These are phyloP conservation scores for Oncorhynchus kisutch DNA, from an alignment of 2,113 vertebrate species.

Conservation along the genomic window DNA sequence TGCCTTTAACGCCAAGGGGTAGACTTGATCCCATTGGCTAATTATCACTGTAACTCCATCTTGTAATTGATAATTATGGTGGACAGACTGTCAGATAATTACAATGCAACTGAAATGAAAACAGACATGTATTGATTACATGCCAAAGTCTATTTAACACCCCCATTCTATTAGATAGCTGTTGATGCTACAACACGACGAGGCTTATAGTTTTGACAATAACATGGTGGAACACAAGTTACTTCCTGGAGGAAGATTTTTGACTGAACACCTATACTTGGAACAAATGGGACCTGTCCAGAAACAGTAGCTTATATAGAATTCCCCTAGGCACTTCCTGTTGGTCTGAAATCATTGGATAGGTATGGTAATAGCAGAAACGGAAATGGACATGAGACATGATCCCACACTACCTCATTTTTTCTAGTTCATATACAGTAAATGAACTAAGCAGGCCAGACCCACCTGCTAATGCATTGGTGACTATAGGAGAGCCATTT, in stretches of 20 bases:
- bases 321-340: no score
- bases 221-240: not conserved
- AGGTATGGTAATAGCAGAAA: no score
- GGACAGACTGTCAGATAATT: conserved; percentile 57
- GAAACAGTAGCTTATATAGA: no score
- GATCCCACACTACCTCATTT: no score
- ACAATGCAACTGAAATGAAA: conserved; percentile 50
- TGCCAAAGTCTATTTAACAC: conserved; percentile 15
- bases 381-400: no score
- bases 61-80: conserved; percentile 62
- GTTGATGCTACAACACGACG: not conserved
- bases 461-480: no score
- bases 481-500: no score
- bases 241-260: not conserved
- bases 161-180: not conserved
- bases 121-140: conserved; percentile 57
- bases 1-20: conserved; percentile 13
- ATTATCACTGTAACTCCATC: conserved; percentile 48
- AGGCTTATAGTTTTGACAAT: not conserved
- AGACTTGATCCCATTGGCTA: conserved; percentile 45
- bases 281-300: conserved; percentile 2
- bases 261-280: not conserved
- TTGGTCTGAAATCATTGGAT: no score
- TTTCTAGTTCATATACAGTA: no score
- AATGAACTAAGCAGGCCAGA: no score